Evolutionary conservation across 1,140 invertebrate genomes (phyloP).

Genomic region (Aleiodes sp.): DNA sequence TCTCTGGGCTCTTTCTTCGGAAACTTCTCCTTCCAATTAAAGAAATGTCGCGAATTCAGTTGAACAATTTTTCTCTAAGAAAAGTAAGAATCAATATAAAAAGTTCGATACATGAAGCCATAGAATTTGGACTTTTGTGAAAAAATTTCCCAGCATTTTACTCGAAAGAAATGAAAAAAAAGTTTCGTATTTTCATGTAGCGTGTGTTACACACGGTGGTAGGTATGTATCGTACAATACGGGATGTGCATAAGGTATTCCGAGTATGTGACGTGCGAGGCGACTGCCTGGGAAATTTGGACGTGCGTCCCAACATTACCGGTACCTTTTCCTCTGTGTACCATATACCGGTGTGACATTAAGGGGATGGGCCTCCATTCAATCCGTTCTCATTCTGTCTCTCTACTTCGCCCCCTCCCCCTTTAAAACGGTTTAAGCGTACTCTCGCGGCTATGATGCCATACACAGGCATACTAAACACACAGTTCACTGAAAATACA

Average conservation of each 20-base stretch:
- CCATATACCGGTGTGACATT: neutral
- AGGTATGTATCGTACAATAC: slow-evolving; percentile 13
- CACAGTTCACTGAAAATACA: neutral
- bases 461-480: slow-evolving; percentile 12
- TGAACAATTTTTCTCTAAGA: too few relatives aligned
- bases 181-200: neutral
- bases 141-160: neutral
- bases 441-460: slow-evolving; percentile 3
- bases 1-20: too few relatives aligned
- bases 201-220: neutral
- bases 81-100: too few relatives aligned
- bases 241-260: slow-evolving; percentile 29
- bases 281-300: slow-evolving; percentile 26
- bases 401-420: neutral
- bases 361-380: slow-evolving; percentile 5
- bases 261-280: slow-evolving; percentile 3
- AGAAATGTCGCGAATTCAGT: too few relatives aligned
- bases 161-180: neutral
- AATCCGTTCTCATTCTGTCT: slow-evolving; percentile 1
- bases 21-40: too few relatives aligned
- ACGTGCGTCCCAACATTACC: slow-evolving; percentile 9
- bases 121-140: too few relatives aligned
- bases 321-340: neutral
- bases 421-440: neutral
- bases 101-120: too few relatives aligned